Percentiles rank a stretch among this genome's conserved stretches.
phyloP scores from a whole-genome alignment of 2,888 invertebrate genomes.

The Xylophagus ater region DNA sequence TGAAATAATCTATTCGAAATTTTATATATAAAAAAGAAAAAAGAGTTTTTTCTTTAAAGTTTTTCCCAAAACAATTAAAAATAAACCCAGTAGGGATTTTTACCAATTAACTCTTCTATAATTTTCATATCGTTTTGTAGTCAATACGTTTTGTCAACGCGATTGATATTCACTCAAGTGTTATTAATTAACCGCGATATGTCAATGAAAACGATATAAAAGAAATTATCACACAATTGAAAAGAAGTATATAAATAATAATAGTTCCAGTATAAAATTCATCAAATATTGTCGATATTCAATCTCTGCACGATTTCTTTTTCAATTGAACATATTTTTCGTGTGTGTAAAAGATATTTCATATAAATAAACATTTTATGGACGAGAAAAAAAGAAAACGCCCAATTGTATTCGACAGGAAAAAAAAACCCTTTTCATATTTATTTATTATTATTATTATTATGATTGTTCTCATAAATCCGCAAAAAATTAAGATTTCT shows the following conservation, averaged over 20 bases:
- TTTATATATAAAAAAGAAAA: constrained; percentile 1
- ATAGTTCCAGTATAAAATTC: too few species aligned
- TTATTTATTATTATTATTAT: constrained; percentile 6
- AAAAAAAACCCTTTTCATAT: constrained; percentile 5
- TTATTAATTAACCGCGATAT: constrained; percentile 18
- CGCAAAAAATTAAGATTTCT: constrained; percentile 5
- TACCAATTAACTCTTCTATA: constrained; percentile 16
- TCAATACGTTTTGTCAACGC: constrained; percentile 8
- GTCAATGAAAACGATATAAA: constrained; percentile 11
- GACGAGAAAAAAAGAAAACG: too few species aligned
- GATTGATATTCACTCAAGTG: constrained; percentile 17
- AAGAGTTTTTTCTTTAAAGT: background rate
- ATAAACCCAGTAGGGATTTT: constrained; percentile 15
- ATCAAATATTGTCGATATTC: too few species aligned
- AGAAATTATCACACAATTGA: too few species aligned
- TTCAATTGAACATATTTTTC: too few species aligned
- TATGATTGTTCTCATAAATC: background rate
- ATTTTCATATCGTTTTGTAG: constrained; percentile 12
- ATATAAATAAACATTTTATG: too few species aligned
- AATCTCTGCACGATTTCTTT: too few species aligned
- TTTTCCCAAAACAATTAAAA: constrained; percentile 10
- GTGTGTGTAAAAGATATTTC: too few species aligned
- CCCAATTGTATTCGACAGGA: too few species aligned
- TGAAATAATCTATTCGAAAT: background rate
- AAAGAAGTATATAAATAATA: too few species aligned